phyloP scores from a whole-genome alignment of 2,888 invertebrate genomes.

The Eupeodes luniger region DNA sequence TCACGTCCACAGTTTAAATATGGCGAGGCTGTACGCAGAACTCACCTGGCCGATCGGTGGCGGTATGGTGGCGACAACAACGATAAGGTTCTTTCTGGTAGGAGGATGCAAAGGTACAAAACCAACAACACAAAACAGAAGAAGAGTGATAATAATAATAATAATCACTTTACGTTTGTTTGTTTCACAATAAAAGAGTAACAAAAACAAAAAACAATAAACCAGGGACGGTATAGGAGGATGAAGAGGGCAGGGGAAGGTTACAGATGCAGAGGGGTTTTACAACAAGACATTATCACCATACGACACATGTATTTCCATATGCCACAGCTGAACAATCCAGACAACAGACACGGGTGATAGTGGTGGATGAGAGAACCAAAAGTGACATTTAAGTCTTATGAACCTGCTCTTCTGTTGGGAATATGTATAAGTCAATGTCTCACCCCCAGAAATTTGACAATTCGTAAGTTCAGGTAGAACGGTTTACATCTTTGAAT shows the following conservation, averaged over 20 bases:
- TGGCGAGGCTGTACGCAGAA: neutral
- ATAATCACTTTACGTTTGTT: constrained; percentile 76
- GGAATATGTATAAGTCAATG: too few species aligned
- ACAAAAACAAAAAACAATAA: constrained; percentile 41
- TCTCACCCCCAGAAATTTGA: too few species aligned
- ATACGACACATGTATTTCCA: constrained; percentile 72
- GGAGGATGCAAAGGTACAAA: constrained; percentile 32
- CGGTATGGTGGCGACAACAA: constrained; percentile 8
- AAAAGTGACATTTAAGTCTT: neutral
- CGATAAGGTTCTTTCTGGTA: constrained; percentile 2
- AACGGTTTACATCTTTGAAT: too few species aligned
- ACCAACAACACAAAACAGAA: constrained; percentile 60
- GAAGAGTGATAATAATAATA: constrained; percentile 75
- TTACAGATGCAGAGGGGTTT: neutral
- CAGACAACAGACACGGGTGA: neutral
- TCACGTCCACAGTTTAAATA: neutral
- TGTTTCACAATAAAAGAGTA: constrained; percentile 69
- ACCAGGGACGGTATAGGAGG: neutral
- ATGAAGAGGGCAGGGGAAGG: neutral
- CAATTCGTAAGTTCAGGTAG: too few species aligned
- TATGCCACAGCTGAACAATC: constrained; percentile 44
- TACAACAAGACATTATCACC: constrained; percentile 74
- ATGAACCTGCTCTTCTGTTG: neutral
- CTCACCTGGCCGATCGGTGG: constrained; percentile 61
- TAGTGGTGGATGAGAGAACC: neutral